These are phyloP conservation scores for Megaceryle alcyon DNA, from an alignment of 2,797 vertebrate genomes.

Conservation along the genomic window DNA sequence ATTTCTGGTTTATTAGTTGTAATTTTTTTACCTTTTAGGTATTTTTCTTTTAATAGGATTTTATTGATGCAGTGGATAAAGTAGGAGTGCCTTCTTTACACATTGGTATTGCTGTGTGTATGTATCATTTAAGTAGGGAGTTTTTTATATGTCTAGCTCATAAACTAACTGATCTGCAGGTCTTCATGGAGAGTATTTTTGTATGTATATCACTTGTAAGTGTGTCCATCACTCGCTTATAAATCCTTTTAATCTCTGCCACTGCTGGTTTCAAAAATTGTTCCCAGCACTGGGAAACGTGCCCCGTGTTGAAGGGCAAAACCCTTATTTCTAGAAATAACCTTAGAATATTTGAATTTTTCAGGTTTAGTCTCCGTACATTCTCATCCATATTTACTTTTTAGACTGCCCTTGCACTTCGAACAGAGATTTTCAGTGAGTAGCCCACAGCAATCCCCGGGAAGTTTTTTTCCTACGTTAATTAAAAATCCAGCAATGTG, in stretches of 20 bases:
- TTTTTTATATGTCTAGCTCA: not conserved
- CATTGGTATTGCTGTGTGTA: not conserved
- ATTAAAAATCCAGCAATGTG: conserved; percentile 57
- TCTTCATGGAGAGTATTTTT: not conserved
- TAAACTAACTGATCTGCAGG: not conserved
- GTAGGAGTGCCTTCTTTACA: not conserved
- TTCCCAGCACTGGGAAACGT: not conserved
- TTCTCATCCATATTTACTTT: conserved; percentile 28
- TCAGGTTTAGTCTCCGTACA: not conserved
- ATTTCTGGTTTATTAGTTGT: not conserved
- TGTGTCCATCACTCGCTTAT: not conserved
- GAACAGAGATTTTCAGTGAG: conserved; percentile 37
- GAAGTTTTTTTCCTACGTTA: conserved; percentile 50
- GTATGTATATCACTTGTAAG: not conserved
- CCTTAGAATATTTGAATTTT: not conserved
- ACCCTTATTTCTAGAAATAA: not conserved
- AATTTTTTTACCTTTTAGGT: not conserved
- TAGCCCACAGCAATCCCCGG: conserved; percentile 62
- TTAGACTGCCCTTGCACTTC: not conserved
- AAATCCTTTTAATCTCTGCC: not conserved
- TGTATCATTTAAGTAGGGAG: not conserved
- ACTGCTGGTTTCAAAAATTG: not conserved
- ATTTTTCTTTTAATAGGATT: not conserved
- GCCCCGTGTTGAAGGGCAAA: not conserved
- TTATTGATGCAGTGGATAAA: not conserved